Evolutionary conservation across 2,888 invertebrate genomes (phyloP), one percentile per base, ranked within the genome.

Genomic region (Monoplex corrugatus): DNA sequence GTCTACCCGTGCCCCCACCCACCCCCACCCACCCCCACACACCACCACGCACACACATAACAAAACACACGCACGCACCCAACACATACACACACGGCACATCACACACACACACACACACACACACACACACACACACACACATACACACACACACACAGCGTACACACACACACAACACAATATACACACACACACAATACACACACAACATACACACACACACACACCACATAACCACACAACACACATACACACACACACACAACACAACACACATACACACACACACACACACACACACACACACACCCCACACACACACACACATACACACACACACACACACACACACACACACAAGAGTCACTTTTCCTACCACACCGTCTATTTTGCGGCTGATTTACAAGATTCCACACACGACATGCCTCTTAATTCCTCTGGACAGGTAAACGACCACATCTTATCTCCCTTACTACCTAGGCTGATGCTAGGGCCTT

Each of bases 321-420:
- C 72, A 72, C 72, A 28, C 72, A 72, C 72, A 72, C 72, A 72
- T n/a, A 72, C 72, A 72, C 72, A 72, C 72, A 72, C 72, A 72
- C 72, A 72, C 72, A 72, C 72, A 72, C 72, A 72, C 72, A 72
- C 72, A 72, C 32, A 28, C 72, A 72, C 72, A 28, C 72, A 72
- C 72, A 72, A 13, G 32, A 13, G n/a, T n/a, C n/a, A n/a, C n/a
- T n/a, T n/a, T n/a, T n/a, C n/a, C n/a, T n/a, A n/a, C n/a, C n/a
- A n/a, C n/a, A n/a, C n/a, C n/a, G n/a, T n/a, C n/a, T n/a, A n/a
- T n/a, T n/a, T n/a, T n/a, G n/a, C n/a, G n/a, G n/a, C n/a, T n/a
- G n/a, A n/a, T n/a, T n/a, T n/a, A n/a, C n/a, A n/a, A 72, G 19
- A 72, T n/a, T 19, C 72, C 72, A 72, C 72, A 72, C 72, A 72